These are phyloP conservation scores for Megaceryle torquata DNA, from an alignment of 2,113 vertebrate species.

Conservation along the genomic window DNA sequence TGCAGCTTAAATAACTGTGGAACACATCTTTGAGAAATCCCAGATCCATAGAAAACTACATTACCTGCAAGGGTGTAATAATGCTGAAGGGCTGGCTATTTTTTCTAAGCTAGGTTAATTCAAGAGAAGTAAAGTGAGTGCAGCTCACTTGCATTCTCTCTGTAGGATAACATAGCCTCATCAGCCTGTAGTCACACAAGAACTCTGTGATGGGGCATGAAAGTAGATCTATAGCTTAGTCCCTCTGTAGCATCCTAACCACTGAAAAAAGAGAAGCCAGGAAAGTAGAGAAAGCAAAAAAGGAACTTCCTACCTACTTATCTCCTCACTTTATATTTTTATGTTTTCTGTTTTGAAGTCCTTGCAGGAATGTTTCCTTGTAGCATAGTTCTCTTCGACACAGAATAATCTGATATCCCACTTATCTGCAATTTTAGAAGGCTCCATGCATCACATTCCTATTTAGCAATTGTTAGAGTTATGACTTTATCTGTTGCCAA, in stretches of 20 bases:
- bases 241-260: background rate
- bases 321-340: slow-evolving; percentile 1
- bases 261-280: background rate
- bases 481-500: slow-evolving; percentile 20
- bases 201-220: background rate
- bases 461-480: slow-evolving; percentile 4
- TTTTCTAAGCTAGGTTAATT: slow-evolving; percentile 15
- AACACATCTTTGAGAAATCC: slow-evolving; percentile 36
- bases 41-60: slow-evolving; percentile 31
- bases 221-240: background rate
- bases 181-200: background rate
- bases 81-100: slow-evolving; percentile 6
- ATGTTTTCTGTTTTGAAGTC: slow-evolving; percentile 17
- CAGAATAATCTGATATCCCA: slow-evolving; percentile 34
- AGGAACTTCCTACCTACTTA: slow-evolving; percentile 21
- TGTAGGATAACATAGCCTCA: background rate
- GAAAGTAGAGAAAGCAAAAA: background rate
- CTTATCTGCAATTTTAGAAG: slow-evolving; percentile 33
- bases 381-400: slow-evolving; percentile 8
- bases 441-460: background rate
- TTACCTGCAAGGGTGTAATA: slow-evolving; percentile 28
- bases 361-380: background rate
- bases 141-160: background rate
- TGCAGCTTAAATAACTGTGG: slow-evolving; percentile 42
- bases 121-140: background rate